Percentiles rank a stretch among this genome's conserved stretches.
Conservation (phyloP, 1,140 invertebrate genomes). For the Limonius californicus region DNA sequence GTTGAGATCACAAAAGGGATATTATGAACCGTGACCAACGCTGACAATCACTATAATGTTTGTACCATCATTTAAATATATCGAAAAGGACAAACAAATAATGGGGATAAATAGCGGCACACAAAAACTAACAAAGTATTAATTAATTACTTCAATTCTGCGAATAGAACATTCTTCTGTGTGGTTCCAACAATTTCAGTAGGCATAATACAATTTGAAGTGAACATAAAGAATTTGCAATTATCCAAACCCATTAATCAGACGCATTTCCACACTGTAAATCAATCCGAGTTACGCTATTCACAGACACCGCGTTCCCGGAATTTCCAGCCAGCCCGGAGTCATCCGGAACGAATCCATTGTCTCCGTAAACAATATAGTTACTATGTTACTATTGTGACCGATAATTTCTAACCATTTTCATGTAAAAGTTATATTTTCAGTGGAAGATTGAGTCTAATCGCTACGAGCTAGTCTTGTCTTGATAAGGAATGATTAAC, state of each 20-base stretch:
- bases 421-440: too few species aligned
- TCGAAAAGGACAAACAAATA: neutral
- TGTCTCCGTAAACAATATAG: conserved; percentile 31
- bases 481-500: too few species aligned
- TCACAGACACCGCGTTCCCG: conserved; percentile 37
- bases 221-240: conserved; percentile 47
- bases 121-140: too few species aligned
- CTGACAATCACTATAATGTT: neutral
- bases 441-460: too few species aligned
- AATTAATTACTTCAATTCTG: too few species aligned
- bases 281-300: conserved; percentile 45
- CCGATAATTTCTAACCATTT: neutral
- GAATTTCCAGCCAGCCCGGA: conserved; percentile 38
- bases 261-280: conserved; percentile 43
- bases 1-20: neutral
- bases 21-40: neutral
- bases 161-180: too few species aligned
- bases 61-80: too few species aligned
- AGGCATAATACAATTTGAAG: conserved; percentile 27
- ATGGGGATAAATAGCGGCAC: too few species aligned
- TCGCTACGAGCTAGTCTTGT: too few species aligned
- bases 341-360: conserved; percentile 31
- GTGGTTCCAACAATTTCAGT: too few species aligned
- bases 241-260: conserved; percentile 46
- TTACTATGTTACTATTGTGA: conserved; percentile 19